phyloP scores from a whole-genome alignment of 2,113 vertebrate genomes.

The Brevimyrus niger region DNA sequence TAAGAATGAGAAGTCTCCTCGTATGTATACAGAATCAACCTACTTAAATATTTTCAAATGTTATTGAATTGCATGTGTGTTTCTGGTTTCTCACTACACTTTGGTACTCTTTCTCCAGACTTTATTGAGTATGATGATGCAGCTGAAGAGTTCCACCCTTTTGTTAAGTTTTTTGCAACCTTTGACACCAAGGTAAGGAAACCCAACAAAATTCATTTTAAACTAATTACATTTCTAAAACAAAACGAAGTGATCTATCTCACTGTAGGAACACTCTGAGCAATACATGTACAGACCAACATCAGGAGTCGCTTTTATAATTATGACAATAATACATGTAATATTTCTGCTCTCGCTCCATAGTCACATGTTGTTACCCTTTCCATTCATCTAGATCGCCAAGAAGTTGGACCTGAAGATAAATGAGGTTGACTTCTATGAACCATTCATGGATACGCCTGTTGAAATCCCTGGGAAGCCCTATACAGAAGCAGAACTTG shows the following conservation, averaged over 20 bases:
- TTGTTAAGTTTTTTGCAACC: conserved; percentile 83
- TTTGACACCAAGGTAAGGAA: conserved; percentile 73
- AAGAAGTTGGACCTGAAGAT: conserved; percentile 79
- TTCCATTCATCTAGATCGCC: conserved; percentile 63
- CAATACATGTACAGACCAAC: neutral
- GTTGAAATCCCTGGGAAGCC: conserved; percentile 77
- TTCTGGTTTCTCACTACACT: neutral
- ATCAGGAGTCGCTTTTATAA: neutral
- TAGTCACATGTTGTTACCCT: neutral
- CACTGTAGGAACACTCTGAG: neutral
- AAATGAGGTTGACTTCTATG: conserved; percentile 83
- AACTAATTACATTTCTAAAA: neutral
- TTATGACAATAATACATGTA: neutral
- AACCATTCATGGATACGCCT: conserved; percentile 80
- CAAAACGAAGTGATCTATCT: neutral
- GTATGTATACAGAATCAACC: conserved; percentile 54
- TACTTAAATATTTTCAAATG: neutral
- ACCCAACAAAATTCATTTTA: neutral
- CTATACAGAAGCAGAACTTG: conserved; percentile 72
- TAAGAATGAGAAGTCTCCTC: conserved; percentile 73
- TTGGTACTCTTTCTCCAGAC: conserved; percentile 52
- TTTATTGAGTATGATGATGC: conserved; percentile 79
- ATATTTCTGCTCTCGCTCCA: neutral
- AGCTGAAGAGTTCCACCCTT: conserved; percentile 84
- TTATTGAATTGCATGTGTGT: neutral